A percentile compares a stretch with the other conserved stretches of the same genome.
Conservation (phyloP, 2,888 invertebrate genomes). For the Timema cristinae region DNA sequence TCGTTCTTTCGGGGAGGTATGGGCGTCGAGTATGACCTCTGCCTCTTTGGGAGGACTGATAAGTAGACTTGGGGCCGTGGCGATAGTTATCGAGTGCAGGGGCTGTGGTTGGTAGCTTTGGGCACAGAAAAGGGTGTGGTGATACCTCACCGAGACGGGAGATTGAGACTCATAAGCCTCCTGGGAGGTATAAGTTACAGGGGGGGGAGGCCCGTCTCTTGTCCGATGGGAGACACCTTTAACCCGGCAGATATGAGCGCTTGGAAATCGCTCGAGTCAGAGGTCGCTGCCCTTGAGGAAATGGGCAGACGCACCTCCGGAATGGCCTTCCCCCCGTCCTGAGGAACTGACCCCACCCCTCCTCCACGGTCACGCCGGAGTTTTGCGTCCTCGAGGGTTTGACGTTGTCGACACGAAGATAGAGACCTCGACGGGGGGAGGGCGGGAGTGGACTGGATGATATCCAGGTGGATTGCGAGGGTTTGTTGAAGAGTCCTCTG, state of each 20-base stretch:
- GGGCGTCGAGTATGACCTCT: slow-evolving; percentile 26
- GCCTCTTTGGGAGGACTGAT: slow-evolving; percentile 22
- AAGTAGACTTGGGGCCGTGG: background rate
- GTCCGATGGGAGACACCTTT: slow-evolving; percentile 25
- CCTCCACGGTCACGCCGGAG: slow-evolving; percentile 16
- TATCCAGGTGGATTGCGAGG: slow-evolving; percentile 11
- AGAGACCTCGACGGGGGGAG: slow-evolving; percentile 24
- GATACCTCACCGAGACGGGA: background rate
- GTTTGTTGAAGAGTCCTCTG: slow-evolving; percentile 15
- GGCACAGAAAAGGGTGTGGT: background rate
- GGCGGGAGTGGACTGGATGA: slow-evolving; percentile 18
- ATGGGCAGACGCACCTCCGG: slow-evolving; percentile 31
- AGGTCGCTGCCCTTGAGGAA: slow-evolving; percentile 30
- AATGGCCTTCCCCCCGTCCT: slow-evolving; percentile 11
- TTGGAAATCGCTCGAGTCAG: slow-evolving; percentile 30
- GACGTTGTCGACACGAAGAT: slow-evolving; percentile 28
- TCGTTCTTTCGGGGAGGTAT: slow-evolving; percentile 21
- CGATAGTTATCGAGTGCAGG: background rate
- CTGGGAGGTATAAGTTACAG: too few relatives aligned
- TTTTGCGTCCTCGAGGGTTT: background rate
- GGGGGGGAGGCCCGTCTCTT: background rate
- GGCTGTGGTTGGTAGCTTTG: background rate
- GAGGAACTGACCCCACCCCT: background rate
- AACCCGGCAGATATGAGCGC: slow-evolving; percentile 31
- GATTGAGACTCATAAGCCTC: too few relatives aligned